These are phyloP conservation scores for Drosophila azteca DNA, from an alignment of 1,140 invertebrate genomes.

Conservation along the genomic window DNA sequence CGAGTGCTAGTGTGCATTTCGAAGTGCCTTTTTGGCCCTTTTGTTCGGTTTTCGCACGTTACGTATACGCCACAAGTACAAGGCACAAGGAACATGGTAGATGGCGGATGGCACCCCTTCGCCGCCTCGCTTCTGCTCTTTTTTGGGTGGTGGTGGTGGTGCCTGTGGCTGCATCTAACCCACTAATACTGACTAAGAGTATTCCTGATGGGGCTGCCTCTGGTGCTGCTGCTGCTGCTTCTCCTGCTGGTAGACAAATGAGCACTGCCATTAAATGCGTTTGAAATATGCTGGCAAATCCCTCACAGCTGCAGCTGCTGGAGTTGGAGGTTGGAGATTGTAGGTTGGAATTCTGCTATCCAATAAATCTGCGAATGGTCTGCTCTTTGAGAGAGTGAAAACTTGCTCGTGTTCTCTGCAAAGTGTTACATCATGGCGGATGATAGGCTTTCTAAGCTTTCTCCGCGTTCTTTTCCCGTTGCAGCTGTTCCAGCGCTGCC, in stretches of 20 bases:
- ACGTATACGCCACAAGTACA: slow-evolving; percentile 64
- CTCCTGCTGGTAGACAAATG: slow-evolving; percentile 73
- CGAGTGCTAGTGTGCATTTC: slow-evolving; percentile 2
- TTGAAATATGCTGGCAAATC: slow-evolving; percentile 79
- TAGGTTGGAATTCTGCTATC: slow-evolving; percentile 21
- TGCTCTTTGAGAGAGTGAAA: slow-evolving; percentile 1
- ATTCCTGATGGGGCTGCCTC: slow-evolving; percentile 18
- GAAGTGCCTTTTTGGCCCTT: slow-evolving; percentile 32
- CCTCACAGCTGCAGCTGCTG: slow-evolving; percentile 46
- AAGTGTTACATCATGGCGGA: slow-evolving; percentile 44
- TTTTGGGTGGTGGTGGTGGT: slow-evolving; percentile 27
- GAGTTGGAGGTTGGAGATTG: slow-evolving; percentile 1
- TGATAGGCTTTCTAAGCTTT: slow-evolving; percentile 1
- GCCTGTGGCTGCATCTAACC: slow-evolving; percentile 38
- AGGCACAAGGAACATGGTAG: background rate
- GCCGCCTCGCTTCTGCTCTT: slow-evolving; percentile 14
- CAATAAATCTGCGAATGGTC: slow-evolving; percentile 65
- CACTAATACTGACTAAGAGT: slow-evolving; percentile 38
- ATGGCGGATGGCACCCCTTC: background rate
- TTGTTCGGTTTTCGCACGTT: slow-evolving; percentile 54
- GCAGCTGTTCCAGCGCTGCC: too few species aligned
- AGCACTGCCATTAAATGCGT: slow-evolving; percentile 73
- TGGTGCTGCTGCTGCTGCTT: slow-evolving; percentile 7
- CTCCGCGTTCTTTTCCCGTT: too few species aligned
- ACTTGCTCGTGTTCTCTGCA: slow-evolving; percentile 12